Base-by-base conservation (phyloP, 2,797 vertebrate species). In the Pampus argenteus region DNA sequence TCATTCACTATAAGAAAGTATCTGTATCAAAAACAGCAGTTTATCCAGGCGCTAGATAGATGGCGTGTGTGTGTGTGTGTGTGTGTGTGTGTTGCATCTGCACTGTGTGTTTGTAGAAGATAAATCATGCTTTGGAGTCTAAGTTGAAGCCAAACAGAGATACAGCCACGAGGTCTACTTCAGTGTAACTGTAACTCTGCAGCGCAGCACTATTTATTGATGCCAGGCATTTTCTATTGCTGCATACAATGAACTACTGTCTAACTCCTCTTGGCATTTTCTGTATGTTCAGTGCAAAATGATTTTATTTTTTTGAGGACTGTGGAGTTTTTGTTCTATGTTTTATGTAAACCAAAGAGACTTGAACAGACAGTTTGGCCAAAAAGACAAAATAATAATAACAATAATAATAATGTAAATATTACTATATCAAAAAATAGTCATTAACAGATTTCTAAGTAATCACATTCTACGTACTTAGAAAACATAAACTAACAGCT, bases 401-500 rank as follows among this genome's bases (percentile, higher is more conserved):
- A n/a, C n/a, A 45, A 48, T 63, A 76, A 74, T 44, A 64, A 83
- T 72, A 66, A 86, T 42, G 79, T 80, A 66, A 86, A 78, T 84
- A 87, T 60, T 75, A 78, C 74, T 73, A 81, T 89, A 93, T 82
- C 50, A 89, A 90, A 86, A 80, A 76, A 85, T 61, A 58, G 42
- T 73, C 76, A 62, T 55, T 58, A 88, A 88, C 84, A 90, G 71
- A 83, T 76, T 86, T 90, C 79, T 76, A 90, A 71, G 86, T 87
- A 66, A 84, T 86, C 82, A 83, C 84, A 71, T 86, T 74, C 84
- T 90, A 88, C 66, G 64, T 82, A 87, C 42, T 84, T 83, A 74
- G 86, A 86, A 91, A 89, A 88, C 79, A 84, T 76, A 79, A 91
- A 82, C 76, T 17, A n/a, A 74, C 82, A 55, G 70, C 34, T 82